Evolutionary conservation across 2,113 vertebrate species (phyloP), one percentile per base, ranked within the genome.

Genomic region (Synodontis membranacea): DNA sequence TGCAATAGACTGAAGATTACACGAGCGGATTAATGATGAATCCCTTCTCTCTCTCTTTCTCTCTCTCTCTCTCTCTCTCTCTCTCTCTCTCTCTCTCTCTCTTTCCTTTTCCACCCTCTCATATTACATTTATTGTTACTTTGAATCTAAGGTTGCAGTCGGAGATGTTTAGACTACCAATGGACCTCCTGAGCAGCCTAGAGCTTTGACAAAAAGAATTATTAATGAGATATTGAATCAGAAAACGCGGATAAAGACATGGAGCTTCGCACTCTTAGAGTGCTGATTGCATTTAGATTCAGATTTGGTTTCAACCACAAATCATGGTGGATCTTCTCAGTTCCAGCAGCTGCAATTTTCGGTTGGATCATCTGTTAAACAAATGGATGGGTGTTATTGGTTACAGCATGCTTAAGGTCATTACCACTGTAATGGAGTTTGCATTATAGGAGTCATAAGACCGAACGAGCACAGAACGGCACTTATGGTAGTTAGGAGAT

Each of bases 161-260:
- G 3, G 44, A 86, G 80, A 76, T 76, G 80, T 82, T 82, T 76
- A 42, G 80, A 86, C 81, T 87, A 87, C 70, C 86, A 83, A 87
- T 78, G 25, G 80, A 76, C 8, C 68, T 70, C n/a, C 58, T 34
- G 66, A 58, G 62, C 83, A 14, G 82, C 15, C 52, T 81, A 44
- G 44, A 74, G 75, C 66, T 85, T 82, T 75, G 83, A 64, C 83
- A 88, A 85, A 88, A 80, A 60, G 44, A 88, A 80, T 84, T 80
- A 84, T 80, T 84, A 86, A 88, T 88, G 82, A 86, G 54, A 44
- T 74, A 81, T 54, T 81, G 75, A 72, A 62, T 44, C 19, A 58
- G 66, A 68, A 34, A 62, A 21, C 78, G 70, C 34, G 44, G 46
- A 66, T 64, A 80, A 86, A 88, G 56, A 81, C 46, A 66, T 11